Evolutionary conservation across 1,140 invertebrate species (phyloP).

Genomic region (Aphaenogaster ashmeadi): DNA sequence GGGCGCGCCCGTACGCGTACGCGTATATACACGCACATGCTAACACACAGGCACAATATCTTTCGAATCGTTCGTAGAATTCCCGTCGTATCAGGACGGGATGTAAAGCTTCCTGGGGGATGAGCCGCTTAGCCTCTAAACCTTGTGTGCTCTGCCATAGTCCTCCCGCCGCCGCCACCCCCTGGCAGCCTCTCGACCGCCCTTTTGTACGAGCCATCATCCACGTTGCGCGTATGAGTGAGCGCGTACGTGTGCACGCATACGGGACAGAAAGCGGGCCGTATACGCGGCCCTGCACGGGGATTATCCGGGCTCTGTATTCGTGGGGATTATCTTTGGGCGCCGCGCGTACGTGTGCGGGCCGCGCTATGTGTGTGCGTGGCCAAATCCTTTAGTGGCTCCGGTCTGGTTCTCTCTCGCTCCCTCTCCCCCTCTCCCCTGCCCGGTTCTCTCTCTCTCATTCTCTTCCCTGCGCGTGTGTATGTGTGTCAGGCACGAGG

Average conservation of each 20-base stretch:
- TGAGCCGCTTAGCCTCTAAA: constrained; percentile 87
- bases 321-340: constrained; percentile 85
- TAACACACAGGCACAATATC: constrained; percentile 79
- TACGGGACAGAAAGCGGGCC: constrained; percentile 60
- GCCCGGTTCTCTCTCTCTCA: neutral
- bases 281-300: constrained; percentile 80
- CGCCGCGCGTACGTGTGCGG: constrained; percentile 74
- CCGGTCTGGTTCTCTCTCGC: constrained; percentile 65
- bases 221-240: constrained; percentile 67
- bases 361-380: constrained; percentile 68
- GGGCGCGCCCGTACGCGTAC: constrained; percentile 18
- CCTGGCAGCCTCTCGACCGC: constrained; percentile 69
- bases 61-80: constrained; percentile 83
- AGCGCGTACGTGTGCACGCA: constrained; percentile 64
- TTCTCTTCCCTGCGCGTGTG: neutral
- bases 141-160: constrained; percentile 83
- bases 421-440: constrained; percentile 19
- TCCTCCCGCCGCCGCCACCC: constrained; percentile 66
- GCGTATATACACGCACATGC: neutral
- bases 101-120: constrained; percentile 85
- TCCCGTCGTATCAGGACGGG: constrained; percentile 81
- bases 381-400: constrained; percentile 82
- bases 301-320: constrained; percentile 86
- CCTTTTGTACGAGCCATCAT: constrained; percentile 77
- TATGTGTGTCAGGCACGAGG: constrained; percentile 27